Base-by-base conservation (phyloP, 2,888 invertebrate species). In the Petrolisthes cinctipes region DNA sequence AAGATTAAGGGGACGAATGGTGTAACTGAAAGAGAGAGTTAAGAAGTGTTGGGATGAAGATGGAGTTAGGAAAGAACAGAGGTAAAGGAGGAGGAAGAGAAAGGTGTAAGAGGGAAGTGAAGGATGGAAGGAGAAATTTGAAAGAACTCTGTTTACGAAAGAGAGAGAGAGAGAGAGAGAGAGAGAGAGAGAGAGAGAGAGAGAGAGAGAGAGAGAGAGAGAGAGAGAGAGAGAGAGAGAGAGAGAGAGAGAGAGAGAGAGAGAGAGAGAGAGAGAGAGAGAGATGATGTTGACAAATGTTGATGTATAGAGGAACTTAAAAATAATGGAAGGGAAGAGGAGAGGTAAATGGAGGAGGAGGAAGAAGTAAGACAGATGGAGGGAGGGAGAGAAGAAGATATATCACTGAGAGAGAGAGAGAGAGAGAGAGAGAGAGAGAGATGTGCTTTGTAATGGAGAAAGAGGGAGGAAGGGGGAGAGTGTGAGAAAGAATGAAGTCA, bases 101-200 rank as follows among this genome's bases (percentile, higher is more conserved):
- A 20, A 5, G 57, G 20, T 11, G 75, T 9, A 20, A 54, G 57
- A 83, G 54, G 73, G 75, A 75, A 56, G n/a, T 4, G 54, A 75
- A 83, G 61, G 4, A n/a, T n/a, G 57, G 17, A 20, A n/a, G 17
- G 51, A 17, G 20, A 56, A 4, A 56, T 4, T 6, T 4, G 57
- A 14, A 61, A 0, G 4, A 54, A 20, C 53, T 51, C 56, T 20
- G 11, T 54, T 14, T 37, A 66, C 20, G 82, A 11, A 57, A 37
- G 66, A 61, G 57, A 82, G 57, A 23, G 66, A 66, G 66, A 82
- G 68, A 82, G 82, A 66, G 68, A 56, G 66, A 66, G 66, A 4
- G 5, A 82, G 82, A 82, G 17, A 80, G 5, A 80, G 54, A 80
- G 54, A 66, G 53, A n/a, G 53, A 71, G 14, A 82, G 68, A 37